Conservation (phyloP, 2,113 vertebrate genomes). For the Colaptes auratus region DNA sequence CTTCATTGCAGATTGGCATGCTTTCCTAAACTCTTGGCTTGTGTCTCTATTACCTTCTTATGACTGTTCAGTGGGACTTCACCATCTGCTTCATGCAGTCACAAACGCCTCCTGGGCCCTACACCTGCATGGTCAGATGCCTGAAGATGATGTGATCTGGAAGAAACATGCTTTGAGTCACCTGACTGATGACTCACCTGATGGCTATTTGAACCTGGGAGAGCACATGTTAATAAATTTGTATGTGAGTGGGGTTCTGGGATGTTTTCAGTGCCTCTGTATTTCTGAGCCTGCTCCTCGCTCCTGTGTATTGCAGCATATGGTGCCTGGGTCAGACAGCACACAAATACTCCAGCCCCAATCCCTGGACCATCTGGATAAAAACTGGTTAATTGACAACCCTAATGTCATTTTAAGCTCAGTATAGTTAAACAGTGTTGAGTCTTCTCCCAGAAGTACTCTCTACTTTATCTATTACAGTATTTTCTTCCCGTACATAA, state of each 20-base stretch:
- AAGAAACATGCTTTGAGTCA: background rate
- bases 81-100: background rate
- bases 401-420: constrained; percentile 53
- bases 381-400: constrained; percentile 53
- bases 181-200: background rate
- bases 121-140: background rate
- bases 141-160: background rate
- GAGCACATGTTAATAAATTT: background rate
- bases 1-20: background rate
- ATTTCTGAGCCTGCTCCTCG: background rate
- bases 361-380: constrained; percentile 52
- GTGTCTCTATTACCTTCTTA: background rate
- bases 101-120: accelerated
- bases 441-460: constrained; percentile 30
- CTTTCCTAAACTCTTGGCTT: background rate
- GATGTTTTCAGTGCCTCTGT: background rate
- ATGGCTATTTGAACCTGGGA: background rate
- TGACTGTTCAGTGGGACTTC: background rate
- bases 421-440: background rate
- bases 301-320: background rate
- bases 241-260: background rate
- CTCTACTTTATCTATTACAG: background rate
- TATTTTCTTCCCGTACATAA: constrained; percentile 30
- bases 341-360: background rate
- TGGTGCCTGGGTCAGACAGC: background rate